A percentile compares a stretch with the other conserved stretches of the same genome.
Evolutionary conservation across 2,888 invertebrate species (phyloP).

Genomic region (Cepaea hortensis): DNA sequence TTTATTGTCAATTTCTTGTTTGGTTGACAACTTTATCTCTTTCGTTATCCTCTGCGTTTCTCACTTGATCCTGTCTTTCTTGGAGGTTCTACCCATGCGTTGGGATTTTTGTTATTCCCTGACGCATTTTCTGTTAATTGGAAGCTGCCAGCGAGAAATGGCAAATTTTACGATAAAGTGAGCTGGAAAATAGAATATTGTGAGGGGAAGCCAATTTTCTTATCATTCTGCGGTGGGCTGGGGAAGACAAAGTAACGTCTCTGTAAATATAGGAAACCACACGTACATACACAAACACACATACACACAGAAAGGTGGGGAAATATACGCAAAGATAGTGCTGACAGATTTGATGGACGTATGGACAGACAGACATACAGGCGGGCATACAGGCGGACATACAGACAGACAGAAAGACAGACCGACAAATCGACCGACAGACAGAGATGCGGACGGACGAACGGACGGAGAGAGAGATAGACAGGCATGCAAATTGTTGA

Average conservation of each 20-base stretch:
- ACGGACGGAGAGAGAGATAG: too few relatives aligned
- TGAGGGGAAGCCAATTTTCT: slow-evolving; percentile 18
- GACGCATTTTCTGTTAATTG: not conserved
- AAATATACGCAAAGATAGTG: too few relatives aligned
- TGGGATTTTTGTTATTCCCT: not conserved
- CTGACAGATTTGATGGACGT: too few relatives aligned
- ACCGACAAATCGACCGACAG: too few relatives aligned
- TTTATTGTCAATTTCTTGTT: not conserved
- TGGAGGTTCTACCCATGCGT: too few relatives aligned
- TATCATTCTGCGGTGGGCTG: too few relatives aligned
- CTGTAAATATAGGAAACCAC: not conserved
- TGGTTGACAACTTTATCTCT: not conserved
- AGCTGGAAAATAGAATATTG: slow-evolving; percentile 21
- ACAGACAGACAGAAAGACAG: too few relatives aligned
- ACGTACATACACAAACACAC: not conserved
- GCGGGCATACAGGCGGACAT: too few relatives aligned
- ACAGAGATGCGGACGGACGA: too few relatives aligned
- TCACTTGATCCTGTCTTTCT: not conserved
- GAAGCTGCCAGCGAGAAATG: slow-evolving; percentile 17
- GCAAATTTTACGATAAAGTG: slow-evolving; percentile 23
- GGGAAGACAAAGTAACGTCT: too few relatives aligned
- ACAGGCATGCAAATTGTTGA: too few relatives aligned
- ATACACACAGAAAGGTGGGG: not conserved
- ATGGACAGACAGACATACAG: too few relatives aligned
- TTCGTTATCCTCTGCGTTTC: slow-evolving; percentile 20